Evolutionary conservation across 2,113 vertebrate genomes (phyloP).

Genomic region (Alethe diademata): DNA sequence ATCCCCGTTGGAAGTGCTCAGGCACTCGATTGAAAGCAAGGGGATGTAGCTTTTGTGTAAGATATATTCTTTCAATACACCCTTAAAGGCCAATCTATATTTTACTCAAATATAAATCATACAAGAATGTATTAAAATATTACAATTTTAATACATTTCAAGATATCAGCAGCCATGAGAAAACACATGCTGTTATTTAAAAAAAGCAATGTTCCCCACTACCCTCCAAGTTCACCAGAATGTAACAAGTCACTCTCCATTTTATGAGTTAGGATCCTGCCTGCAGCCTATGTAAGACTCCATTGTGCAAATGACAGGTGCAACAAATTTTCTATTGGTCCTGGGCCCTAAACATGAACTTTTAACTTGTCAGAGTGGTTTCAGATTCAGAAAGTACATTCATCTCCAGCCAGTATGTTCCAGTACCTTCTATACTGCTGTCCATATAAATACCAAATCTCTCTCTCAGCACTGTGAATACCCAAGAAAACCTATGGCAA

Average conservation of each 20-base stretch:
- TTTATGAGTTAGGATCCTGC: background rate
- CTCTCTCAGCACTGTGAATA: background rate
- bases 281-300: background rate
- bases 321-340: background rate
- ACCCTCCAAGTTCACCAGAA: background rate
- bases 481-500: background rate
- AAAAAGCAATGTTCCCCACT: accelerated
- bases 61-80: background rate
- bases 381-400: background rate
- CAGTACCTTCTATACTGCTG: background rate
- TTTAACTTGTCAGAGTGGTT: background rate
- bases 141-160: background rate
- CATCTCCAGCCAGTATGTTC: background rate
- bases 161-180: background rate
- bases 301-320: background rate
- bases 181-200: background rate
- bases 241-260: background rate
- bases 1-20: background rate
- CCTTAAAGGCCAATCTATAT: background rate
- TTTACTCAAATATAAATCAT: background rate
- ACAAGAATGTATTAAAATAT: background rate
- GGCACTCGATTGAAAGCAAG: background rate
- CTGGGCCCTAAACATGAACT: background rate
- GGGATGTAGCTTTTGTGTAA: background rate
- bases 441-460: background rate